Conservation (phyloP, 1,140 invertebrate species). For the Drosophila sp. region DNA sequence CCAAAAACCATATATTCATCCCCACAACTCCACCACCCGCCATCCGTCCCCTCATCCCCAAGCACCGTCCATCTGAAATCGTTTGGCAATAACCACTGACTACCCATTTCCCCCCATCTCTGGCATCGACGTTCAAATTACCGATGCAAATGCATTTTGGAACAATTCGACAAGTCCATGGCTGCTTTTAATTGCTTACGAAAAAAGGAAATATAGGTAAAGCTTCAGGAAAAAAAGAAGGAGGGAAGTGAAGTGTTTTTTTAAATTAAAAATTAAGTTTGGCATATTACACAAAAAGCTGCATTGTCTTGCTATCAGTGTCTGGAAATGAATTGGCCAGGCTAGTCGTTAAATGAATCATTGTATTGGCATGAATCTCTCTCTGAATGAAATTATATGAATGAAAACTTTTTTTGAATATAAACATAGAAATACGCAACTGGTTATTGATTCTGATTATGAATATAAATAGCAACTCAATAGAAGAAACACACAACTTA, state of each 20-base stretch:
- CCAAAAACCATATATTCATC: slow-evolving; percentile 5
- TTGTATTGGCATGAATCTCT: not conserved
- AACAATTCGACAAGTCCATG: slow-evolving; percentile 9
- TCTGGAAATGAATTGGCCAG: slow-evolving; percentile 2
- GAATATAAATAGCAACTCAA: too few relatives aligned
- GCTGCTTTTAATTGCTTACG: slow-evolving; percentile 56
- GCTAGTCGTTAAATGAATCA: slow-evolving; percentile 4
- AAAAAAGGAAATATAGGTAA: not conserved
- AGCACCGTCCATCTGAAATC: not conserved
- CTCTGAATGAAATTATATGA: too few relatives aligned
- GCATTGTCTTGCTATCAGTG: slow-evolving; percentile 44
- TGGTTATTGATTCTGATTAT: too few relatives aligned
- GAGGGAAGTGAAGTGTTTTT: slow-evolving; percentile 52
- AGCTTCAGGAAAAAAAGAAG: not conserved
- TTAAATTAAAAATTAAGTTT: slow-evolving; percentile 71
- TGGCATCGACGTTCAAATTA: slow-evolving; percentile 56
- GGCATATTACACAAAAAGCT: slow-evolving; percentile 53
- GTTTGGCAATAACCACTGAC: slow-evolving; percentile 1
- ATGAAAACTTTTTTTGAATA: too few relatives aligned
- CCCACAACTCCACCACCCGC: not conserved
- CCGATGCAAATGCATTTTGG: slow-evolving; percentile 73
- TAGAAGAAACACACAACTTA: too few relatives aligned
- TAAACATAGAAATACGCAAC: too few relatives aligned
- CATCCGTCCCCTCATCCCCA: too few relatives aligned
- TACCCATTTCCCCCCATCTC: slow-evolving; percentile 1